Base-by-base conservation (phyloP, 2,797 vertebrate genomes). In the Harpagifer antarcticus region DNA sequence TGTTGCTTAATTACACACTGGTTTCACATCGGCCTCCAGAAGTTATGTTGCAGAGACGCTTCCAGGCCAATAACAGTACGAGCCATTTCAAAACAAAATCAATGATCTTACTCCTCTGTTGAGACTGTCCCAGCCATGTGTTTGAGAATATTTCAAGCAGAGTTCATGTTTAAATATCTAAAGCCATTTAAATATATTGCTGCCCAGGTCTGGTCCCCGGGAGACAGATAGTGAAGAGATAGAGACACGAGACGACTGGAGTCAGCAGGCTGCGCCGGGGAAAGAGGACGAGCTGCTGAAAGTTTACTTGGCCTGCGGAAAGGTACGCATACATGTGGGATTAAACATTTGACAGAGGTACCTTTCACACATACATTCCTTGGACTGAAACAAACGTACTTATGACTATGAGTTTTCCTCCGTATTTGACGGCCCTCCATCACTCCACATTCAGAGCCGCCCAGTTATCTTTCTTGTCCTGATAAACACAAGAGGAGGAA, bases 11-110 rank as follows among this genome's bases (percentile, higher is more conserved):
- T 67, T 73, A 89, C 82, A 88, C 67, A 82, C 76, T 88, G 87
- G 79, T 85, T 64, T 81, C 76, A 83, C 73, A 81, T 85, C 81
- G 83, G 86, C 68, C 81, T 84, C 45, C 17, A 81, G 79, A 72
- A 77, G 76, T 82, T 82, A 86, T 72, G 64, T 27, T 69, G 75
- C 55, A 77, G 74, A 82, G 72, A 88, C 68, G 86, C 79, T 85
- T 90, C 76, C 80, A 89, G 89, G 88, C 85, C 87, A 90, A 89
- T 92, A 93, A 91, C 91, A 93, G 91, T 93, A 89, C 80, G 81
- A 91, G 90, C 88, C 91, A 90, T 89, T 84, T 16, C 58, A 44
- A 68, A 82, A 76, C 3, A 54, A 71, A 82, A 76, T 79, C 75
- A 76, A 53, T 76, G 84, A 90, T 93, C 76, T 87, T 87, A 79